Conservation (phyloP, 2,113 vertebrate species). For the Heterocephalus glaber region DNA sequence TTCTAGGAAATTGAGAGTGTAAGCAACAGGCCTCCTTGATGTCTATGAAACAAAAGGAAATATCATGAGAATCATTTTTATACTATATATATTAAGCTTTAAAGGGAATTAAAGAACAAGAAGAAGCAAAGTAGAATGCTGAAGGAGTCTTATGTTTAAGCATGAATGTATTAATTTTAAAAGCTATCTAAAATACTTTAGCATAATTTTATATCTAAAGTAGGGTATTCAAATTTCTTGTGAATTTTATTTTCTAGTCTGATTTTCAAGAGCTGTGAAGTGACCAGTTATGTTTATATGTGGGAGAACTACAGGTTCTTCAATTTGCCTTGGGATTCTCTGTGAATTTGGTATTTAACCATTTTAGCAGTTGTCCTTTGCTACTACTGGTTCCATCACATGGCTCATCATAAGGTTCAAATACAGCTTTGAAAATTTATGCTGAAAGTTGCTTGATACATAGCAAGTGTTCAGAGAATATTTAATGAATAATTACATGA, state of each 20-base stretch:
- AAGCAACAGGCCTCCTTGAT: not conserved
- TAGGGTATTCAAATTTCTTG: not conserved
- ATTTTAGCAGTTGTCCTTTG: slow-evolving; percentile 92
- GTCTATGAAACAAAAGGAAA: not conserved
- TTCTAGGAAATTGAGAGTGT: not conserved
- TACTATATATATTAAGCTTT: not conserved
- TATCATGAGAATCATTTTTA: not conserved
- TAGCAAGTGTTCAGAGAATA: not conserved
- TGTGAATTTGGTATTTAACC: slow-evolving; percentile 94
- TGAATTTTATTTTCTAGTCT: slow-evolving; percentile 84
- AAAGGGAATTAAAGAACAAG: not conserved
- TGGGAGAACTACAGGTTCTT: slow-evolving; percentile 91
- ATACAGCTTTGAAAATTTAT: not conserved
- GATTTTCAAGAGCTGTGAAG: slow-evolving; percentile 89
- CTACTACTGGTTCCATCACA: slow-evolving; percentile 95
- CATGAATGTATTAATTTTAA: not conserved
- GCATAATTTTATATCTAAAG: not conserved
- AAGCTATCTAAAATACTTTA: not conserved
- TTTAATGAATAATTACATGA: not conserved
- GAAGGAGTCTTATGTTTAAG: not conserved
- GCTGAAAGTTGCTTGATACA: not conserved
- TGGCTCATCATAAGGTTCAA: slow-evolving; percentile 89
- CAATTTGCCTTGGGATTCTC: slow-evolving; percentile 92
- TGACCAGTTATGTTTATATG: slow-evolving; percentile 90
- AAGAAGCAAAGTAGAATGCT: not conserved